These are phyloP conservation scores for Epistrophella euchroma DNA, from an alignment of 2,888 invertebrate species.

Conservation along the genomic window DNA sequence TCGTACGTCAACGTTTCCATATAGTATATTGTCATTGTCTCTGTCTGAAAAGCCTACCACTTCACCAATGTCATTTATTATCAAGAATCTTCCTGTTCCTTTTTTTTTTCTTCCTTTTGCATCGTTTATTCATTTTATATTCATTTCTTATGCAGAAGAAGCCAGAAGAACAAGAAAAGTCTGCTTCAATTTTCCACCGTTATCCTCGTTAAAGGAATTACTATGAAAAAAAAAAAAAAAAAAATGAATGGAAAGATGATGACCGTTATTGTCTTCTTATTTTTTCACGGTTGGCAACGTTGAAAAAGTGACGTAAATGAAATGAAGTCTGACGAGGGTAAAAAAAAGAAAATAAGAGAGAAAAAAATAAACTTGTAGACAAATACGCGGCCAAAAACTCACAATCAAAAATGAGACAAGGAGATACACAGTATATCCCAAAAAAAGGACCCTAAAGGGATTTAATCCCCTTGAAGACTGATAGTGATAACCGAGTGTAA, in stretches of 20 bases:
- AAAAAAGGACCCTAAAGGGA: conserved; percentile 52
- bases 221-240: conserved; percentile 1
- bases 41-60: conserved; percentile 68
- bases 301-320: conserved; percentile 11
- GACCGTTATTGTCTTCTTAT: conserved; percentile 43
- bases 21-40: conserved; percentile 45
- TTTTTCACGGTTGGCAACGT: conserved; percentile 21
- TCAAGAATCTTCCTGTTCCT: conserved; percentile 47
- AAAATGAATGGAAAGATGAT: conserved; percentile 31
- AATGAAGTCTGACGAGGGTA: conserved; percentile 15
- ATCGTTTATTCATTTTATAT: conserved; percentile 17
- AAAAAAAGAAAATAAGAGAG: not conserved
- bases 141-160: not conserved
- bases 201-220: conserved; percentile 16
- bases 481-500: conserved; percentile 63
- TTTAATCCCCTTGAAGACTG: conserved; percentile 55
- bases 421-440: not conserved
- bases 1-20: conserved; percentile 53
- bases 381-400: conserved; percentile 34
- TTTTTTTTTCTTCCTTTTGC: not conserved
- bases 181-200: conserved; percentile 29
- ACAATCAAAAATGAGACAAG: not conserved
- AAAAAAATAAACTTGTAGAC: not conserved
- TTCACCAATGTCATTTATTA: conserved; percentile 60
- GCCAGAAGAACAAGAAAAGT: conserved; percentile 10